Evolutionary conservation across 2,113 vertebrate species (phyloP).

Genomic region (Vulpes vulpes): DNA sequence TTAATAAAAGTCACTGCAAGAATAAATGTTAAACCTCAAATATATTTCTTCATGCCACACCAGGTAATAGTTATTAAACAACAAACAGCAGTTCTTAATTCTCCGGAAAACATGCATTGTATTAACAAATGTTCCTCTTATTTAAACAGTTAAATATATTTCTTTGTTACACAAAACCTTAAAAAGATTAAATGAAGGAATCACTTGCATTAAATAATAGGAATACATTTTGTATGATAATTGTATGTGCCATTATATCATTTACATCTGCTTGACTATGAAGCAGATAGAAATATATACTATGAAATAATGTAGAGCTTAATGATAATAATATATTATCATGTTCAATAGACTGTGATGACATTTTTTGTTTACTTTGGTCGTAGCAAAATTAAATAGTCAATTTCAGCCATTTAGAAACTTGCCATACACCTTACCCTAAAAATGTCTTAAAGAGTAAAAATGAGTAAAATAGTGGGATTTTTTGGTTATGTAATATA

Average conservation of each 20-base stretch:
- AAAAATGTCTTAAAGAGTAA: not conserved
- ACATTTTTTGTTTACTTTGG: not conserved
- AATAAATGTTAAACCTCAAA: not conserved
- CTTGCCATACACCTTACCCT: not conserved
- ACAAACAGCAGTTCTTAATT: not conserved
- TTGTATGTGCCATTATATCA: not conserved
- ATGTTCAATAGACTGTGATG: not conserved
- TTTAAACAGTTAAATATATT: not conserved
- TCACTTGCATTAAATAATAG: not conserved
- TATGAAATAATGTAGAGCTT: not conserved
- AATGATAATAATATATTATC: not conserved
- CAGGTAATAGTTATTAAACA: constrained; percentile 10
- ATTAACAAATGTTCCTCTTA: not conserved
- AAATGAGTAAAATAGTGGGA: not conserved
- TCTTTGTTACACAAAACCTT: not conserved
- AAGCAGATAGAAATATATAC: not conserved
- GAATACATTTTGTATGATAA: not conserved
- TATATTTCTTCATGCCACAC: not conserved
- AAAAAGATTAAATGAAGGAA: not conserved
- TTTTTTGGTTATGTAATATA: not conserved
- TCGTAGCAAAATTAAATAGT: not conserved
- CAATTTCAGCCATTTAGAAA: not conserved
- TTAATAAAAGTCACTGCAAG: not conserved
- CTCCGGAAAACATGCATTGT: not conserved
- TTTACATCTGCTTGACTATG: not conserved